A percentile compares a stretch with the other conserved stretches of the same genome.
Evolutionary conservation across 2,888 invertebrate genomes (phyloP).

Genomic region (Limnephilus lunatus): DNA sequence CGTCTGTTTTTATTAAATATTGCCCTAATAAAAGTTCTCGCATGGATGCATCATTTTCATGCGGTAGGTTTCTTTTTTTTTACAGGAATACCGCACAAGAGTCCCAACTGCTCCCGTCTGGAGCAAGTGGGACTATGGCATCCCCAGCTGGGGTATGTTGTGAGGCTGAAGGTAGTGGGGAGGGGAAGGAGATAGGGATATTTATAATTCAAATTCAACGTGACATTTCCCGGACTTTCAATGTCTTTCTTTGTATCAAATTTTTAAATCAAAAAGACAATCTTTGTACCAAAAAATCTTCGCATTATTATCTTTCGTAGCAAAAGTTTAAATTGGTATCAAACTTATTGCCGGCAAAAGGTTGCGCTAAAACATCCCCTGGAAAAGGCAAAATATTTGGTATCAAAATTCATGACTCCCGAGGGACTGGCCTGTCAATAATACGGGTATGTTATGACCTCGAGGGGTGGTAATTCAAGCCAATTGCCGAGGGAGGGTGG

Average conservation of each 20-base stretch:
- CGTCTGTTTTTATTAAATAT: too few species aligned
- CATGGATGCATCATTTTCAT: too few species aligned
- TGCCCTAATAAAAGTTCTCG: too few species aligned
- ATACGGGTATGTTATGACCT: neutral
- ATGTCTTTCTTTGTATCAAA: too few species aligned
- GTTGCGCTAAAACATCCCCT: neutral
- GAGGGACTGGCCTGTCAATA: neutral
- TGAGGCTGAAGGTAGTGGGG: too few species aligned
- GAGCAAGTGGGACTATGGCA: too few species aligned
- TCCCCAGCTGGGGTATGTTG: too few species aligned
- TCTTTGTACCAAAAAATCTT: neutral
- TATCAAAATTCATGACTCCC: conserved; percentile 5
- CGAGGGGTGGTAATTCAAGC: neutral
- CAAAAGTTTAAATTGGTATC: neutral
- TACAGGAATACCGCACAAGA: too few species aligned
- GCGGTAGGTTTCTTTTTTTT: too few species aligned
- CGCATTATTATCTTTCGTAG: neutral
- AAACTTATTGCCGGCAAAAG: neutral
- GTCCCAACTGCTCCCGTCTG: too few species aligned
- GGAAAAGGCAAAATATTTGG: neutral
- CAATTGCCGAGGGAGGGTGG: neutral
- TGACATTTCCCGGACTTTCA: neutral
- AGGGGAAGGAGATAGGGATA: too few species aligned
- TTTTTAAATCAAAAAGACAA: too few species aligned
- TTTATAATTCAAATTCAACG: neutral